A percentile compares a stretch with the other conserved stretches of the same genome.
These are phyloP conservation scores for Lampris megalopsis DNA, from an alignment of 2,113 vertebrate genomes.

Conservation along the genomic window DNA sequence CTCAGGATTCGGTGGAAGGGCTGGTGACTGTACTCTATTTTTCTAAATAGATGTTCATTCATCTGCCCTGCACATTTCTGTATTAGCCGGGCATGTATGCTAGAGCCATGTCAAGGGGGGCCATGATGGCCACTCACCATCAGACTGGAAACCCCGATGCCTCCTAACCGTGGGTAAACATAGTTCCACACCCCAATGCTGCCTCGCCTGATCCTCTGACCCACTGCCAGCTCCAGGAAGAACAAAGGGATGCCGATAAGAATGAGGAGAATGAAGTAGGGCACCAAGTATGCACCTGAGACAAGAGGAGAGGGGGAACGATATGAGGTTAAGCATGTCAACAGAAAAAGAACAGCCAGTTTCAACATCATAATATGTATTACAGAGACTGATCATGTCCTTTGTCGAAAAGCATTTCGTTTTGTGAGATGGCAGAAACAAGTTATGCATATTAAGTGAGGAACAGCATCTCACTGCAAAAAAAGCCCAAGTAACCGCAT, in stretches of 20 bases:
- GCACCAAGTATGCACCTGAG: constrained; percentile 95
- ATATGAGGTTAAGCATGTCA: neutral
- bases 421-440: neutral
- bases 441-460: neutral
- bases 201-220: constrained; percentile 94
- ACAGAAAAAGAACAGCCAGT: neutral
- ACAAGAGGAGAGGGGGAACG: constrained; percentile 2
- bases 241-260: constrained; percentile 96
- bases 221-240: constrained; percentile 97
- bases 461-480: constrained; percentile 32
- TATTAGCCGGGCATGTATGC: too few species aligned
- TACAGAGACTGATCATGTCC: too few species aligned
- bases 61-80: too few species aligned
- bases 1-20: too few species aligned
- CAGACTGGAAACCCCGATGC: constrained; percentile 95
- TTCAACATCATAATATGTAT: neutral
- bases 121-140: constrained; percentile 82
- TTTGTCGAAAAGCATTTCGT: neutral
- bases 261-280: constrained; percentile 94
- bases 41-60: too few species aligned
- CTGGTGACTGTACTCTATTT: too few species aligned
- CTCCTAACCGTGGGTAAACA: constrained; percentile 91
- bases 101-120: neutral
- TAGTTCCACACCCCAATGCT: constrained; percentile 99
- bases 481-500: neutral